phyloP scores from a whole-genome alignment of 2,888 invertebrate species.

The Lithophane ornitopus region DNA sequence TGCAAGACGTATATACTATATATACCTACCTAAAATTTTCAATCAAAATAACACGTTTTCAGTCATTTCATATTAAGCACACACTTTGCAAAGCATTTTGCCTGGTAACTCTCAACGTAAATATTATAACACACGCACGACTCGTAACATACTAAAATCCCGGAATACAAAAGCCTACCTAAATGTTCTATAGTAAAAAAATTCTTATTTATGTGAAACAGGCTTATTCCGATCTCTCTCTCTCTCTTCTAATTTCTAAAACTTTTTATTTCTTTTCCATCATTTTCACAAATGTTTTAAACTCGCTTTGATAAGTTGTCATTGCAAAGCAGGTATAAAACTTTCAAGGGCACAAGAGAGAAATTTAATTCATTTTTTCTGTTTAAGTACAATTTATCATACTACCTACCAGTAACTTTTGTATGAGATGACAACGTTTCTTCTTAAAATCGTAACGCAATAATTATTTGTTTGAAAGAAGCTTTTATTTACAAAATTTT shows the following conservation, averaged over 20 bases:
- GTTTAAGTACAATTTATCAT: neutral
- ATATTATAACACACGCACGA: slow-evolving; percentile 31
- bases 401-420: too few species aligned
- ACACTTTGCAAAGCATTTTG: neutral
- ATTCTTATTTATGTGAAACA: slow-evolving; percentile 26
- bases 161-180: slow-evolving; percentile 15
- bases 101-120: slow-evolving; percentile 15
- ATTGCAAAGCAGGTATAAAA: slow-evolving; percentile 21
- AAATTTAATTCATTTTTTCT: slow-evolving; percentile 17
- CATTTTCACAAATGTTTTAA: slow-evolving; percentile 31
- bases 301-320: slow-evolving; percentile 33
- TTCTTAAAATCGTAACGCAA: too few species aligned
- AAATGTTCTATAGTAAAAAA: neutral
- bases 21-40: neutral
- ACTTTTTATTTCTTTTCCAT: slow-evolving; percentile 34
- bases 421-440: too few species aligned
- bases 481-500: neutral
- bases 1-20: too few species aligned
- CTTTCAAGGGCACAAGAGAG: slow-evolving; percentile 17
- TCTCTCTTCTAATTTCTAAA: slow-evolving; percentile 19
- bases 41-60: neutral
- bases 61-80: neutral
- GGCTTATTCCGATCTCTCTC: slow-evolving; percentile 9
- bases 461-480: too few species aligned
- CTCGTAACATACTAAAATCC: slow-evolving; percentile 25